These are phyloP conservation scores for Echinarachnius parma DNA, from an alignment of 53 echinoderm and acorn worm species.

Conservation along the genomic window DNA sequence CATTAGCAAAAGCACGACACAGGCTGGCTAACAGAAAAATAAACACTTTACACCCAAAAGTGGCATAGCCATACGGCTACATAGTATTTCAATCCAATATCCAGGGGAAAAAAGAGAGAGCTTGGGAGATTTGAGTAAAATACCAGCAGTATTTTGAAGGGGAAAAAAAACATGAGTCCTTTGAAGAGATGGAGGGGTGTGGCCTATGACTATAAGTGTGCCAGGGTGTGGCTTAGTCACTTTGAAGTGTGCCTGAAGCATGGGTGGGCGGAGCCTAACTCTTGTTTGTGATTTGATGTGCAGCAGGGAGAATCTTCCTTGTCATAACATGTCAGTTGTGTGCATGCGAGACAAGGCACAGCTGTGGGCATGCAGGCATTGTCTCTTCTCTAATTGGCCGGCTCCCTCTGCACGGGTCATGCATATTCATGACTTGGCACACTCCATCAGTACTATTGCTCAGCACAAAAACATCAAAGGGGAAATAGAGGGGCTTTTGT, in stretches of 20 bases:
- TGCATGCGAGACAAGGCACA: neutral
- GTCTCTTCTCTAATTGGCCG: conserved; percentile 43
- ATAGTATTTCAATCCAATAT: no score
- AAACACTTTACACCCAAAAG: no score
- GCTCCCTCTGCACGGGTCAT: conserved; percentile 15
- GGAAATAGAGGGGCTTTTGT: neutral
- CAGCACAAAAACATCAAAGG: no score
- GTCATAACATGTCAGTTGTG: conserved; percentile 1
- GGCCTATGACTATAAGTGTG: conserved; percentile 36
- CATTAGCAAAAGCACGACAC: no score
- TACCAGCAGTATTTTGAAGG: no score
- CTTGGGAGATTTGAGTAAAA: no score
- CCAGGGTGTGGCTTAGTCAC: conserved; percentile 26
- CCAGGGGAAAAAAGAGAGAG: no score
- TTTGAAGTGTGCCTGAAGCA: conserved; percentile 40
- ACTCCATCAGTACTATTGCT: no score
- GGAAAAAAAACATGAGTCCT: no score
- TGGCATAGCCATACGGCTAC: no score
- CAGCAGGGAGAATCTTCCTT: neutral
- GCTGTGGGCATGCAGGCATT: conserved; percentile 30
- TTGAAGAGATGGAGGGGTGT: no score
- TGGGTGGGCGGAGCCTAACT: conserved; percentile 41
- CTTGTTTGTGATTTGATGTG: neutral
- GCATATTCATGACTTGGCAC: conserved; percentile 26
- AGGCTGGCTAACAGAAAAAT: no score